Evolutionary conservation across 1,140 invertebrate genomes (phyloP).

Genomic region (Bombus pascuorum): DNA sequence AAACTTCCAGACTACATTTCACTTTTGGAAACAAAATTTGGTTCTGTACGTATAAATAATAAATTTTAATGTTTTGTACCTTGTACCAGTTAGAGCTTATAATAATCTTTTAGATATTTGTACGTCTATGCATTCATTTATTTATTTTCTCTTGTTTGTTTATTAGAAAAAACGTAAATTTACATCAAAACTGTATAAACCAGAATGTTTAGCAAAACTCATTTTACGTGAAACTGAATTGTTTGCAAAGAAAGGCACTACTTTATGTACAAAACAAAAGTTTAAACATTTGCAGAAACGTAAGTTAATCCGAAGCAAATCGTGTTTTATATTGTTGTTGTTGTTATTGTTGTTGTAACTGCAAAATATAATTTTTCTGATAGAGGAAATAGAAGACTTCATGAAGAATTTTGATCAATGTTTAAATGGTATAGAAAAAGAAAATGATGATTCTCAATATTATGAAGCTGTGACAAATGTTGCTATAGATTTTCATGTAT

Average conservation of each 20-base stretch:
- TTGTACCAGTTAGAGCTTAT: neutral
- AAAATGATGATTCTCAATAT: slow-evolving; percentile 53
- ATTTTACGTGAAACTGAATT: neutral
- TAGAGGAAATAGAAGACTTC: slow-evolving; percentile 72
- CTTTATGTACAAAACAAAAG: neutral
- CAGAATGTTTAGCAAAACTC: slow-evolving; percentile 22
- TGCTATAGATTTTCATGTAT: slow-evolving; percentile 61
- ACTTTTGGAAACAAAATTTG: slow-evolving; percentile 54
- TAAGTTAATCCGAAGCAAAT: neutral
- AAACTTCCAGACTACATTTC: slow-evolving; percentile 73
- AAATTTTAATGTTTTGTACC: neutral
- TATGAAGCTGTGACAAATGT: slow-evolving; percentile 67
- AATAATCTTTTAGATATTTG: neutral
- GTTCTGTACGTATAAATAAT: slow-evolving; percentile 27
- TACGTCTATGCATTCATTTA: neutral
- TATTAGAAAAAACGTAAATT: slow-evolving; percentile 47
- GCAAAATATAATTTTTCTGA: slow-evolving; percentile 18
- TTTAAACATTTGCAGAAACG: slow-evolving; percentile 26
- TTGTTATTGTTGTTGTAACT: neutral
- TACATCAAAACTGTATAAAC: neutral
- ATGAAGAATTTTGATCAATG: slow-evolving; percentile 65
- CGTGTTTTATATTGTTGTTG: too few relatives aligned
- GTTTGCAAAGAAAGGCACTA: neutral
- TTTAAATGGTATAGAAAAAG: slow-evolving; percentile 38
- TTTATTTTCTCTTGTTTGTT: neutral